Base-by-base conservation (phyloP, 2,113 vertebrate genomes). In the Scomber scombrus region DNA sequence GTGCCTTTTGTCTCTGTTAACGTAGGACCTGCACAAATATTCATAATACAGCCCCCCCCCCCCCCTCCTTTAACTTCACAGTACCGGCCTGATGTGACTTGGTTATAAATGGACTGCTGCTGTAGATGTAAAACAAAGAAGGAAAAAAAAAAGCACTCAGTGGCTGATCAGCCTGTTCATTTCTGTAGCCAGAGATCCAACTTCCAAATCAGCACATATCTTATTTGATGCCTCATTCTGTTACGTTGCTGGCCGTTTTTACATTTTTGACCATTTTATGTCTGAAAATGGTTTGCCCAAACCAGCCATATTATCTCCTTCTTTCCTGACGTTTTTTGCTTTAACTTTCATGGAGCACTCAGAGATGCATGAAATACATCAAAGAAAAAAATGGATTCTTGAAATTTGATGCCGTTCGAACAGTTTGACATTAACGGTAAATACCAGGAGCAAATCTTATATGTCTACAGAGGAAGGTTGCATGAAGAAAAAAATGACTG, bases 161-260 rank as follows among this genome's bases (percentile, higher is more conserved):
- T 58, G 51, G 54, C 31, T 63, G 67, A 67, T 11, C 19, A 76
- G 31, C 65, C 71, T 31, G 47, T 71, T 51, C 62, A 80, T 88
- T 84, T 78, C 77, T 82, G 85, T 64, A 80, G 81, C 87, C 85
- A 78, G 78, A 88, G 72, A 91, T 88, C 56, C 64, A 86, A 74
- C 88, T 92, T 94, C 91, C 93, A 94, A 94, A 94, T 93, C 93
- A 93, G 89, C 88, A 89, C 88, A 83, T 67, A 73, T 80, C 72
- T 81, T 85, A 89, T 89, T 86, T 90, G 72, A 88, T 75, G 80
- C 87, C 80, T 94, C 86, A 88, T 89, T 85, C 54, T 87, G 62
- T 93, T 93, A 13, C 51, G 62, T 94, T 89, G 81, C 81, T 77
- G 88, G 84, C 78, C 61, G 63, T 84, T 90, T 40, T 88, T 71